Evolutionary conservation across 2,113 vertebrate species (phyloP), one percentile per base, ranked within the genome.

Genomic region (Triplophysa siluroides): DNA sequence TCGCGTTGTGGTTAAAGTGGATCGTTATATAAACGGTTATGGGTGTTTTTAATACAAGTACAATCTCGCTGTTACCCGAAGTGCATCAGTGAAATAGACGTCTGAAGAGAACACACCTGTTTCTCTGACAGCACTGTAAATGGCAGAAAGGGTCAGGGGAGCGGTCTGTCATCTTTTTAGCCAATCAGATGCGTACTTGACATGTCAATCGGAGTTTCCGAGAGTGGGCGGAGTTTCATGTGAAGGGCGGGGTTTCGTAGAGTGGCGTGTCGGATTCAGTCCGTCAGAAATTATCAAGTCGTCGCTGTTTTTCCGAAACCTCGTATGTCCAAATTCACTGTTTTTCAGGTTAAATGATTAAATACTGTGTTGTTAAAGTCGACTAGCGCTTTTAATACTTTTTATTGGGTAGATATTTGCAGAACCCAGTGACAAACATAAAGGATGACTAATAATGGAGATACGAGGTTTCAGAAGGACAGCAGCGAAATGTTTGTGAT

Each of bases 11-110:
- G 8, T 58, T 45, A 45, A 10, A 45, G 8, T 10, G 43, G 3
- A 52, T 75, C 85, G 79, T 92, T 92, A 91, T 87, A 88, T 91
- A 91, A 90, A 92, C 81, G 74, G 77, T 81, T 87, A 78, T 81
- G 47, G 87, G 81, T 66, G 67, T 21, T 64, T 29, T 19, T 33
- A n/a, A 29, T 12, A n/a, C 19, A 58, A 9, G 50, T 71, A 8
- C 5, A 33, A 60, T 16, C 12, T 6, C 2, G 14, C 50, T 8
- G 1, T 60, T 56, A 33, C 5, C 50, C 33, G 26, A 12, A 9
- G 12, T 19, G 11, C n/a, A 41, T 18, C 70, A 60, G 2, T 58
- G 16, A 38, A 1, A 72, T 23, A 1, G 10, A 6, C 38, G 52
- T 23, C 52, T 72, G n/a, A 12, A 60, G 13, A 43, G 41, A 60